Evolutionary conservation across 2,113 vertebrate genomes (phyloP).

Genomic region (Grammomys dolichurus): DNA sequence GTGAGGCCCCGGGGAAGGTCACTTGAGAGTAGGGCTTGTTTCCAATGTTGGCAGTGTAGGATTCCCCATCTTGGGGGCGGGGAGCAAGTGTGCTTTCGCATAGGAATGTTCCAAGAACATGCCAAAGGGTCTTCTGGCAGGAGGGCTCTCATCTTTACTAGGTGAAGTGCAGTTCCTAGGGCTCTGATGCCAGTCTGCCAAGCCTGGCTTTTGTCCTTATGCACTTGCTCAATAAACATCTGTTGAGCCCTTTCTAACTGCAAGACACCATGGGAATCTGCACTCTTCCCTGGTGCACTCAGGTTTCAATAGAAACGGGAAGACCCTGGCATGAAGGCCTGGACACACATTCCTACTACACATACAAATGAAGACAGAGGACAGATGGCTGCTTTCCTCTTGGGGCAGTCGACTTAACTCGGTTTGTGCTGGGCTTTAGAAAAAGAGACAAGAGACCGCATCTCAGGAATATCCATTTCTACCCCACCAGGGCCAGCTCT

Average conservation of each 20-base stretch:
- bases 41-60: slow-evolving; percentile 44
- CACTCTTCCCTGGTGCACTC: neutral
- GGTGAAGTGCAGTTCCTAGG: slow-evolving; percentile 14
- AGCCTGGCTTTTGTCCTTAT: slow-evolving; percentile 24
- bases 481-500: neutral
- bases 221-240: slow-evolving; percentile 54
- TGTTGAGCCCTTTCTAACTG: slow-evolving; percentile 40
- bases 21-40: slow-evolving; percentile 13
- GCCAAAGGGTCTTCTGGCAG: neutral
- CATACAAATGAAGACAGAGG: neutral
- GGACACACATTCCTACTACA: neutral
- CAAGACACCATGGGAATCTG: neutral
- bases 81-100: neutral
- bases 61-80: neutral
- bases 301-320: neutral
- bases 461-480: neutral
- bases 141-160: slow-evolving; percentile 29
- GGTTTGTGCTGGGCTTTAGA: neutral
- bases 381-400: neutral
- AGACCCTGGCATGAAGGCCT: neutral
- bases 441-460: neutral
- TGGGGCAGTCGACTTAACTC: neutral
- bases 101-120: slow-evolving; percentile 42
- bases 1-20: slow-evolving; percentile 54
- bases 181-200: slow-evolving; percentile 45